Base-by-base conservation (phyloP, 2,888 invertebrate species). In the Lissonota sp. region DNA sequence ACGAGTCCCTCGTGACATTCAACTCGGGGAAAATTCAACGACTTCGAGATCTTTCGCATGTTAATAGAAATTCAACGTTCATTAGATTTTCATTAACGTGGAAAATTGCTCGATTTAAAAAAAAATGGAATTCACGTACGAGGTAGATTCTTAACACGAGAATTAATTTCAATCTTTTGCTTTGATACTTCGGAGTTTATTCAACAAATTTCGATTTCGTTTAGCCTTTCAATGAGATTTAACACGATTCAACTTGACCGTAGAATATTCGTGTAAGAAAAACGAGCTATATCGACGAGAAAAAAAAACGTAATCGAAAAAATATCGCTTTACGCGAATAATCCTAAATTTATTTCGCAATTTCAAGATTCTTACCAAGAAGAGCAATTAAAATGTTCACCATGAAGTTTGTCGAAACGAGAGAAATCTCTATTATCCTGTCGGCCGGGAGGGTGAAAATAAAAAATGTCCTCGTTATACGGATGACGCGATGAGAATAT, bases 1-100 rank as follows among this genome's bases (percentile, higher is more conserved):
- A 51, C 67, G 72, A 78, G 80, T 75, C 83, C 78, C 75, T 44
- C 72, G 26, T 3, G 63, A 72, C 69, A 72, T n/a, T 46, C 78
- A 76, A 39, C 64, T 12, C 26, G 26, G 26, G 64, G 55, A 77
- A 77, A 79, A 77, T 83, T 55, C 76, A 49, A 12, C 40, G 75
- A 37, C 67, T 66, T 44, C 4, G 39, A 55, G 26, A 26, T 14
- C 40, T 74, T 58, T 69, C 14, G 8, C 44, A 16, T 53, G 44
- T 46, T 26, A 14, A 49, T 77, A 63, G 42, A 62, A 69, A 49
- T 63, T 69, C 26, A 70, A 75, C 7, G 16, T 39, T 51, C 40
- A 40, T 49, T 69, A 40, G 26, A 2, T 60, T 39, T 53, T 63
- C 49, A 60, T 53, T 40, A 14, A 39, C n/a, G 51, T 40, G 49